phyloP scores from a whole-genome alignment of 2,797 vertebrate genomes.

The Todus mexicanus region DNA sequence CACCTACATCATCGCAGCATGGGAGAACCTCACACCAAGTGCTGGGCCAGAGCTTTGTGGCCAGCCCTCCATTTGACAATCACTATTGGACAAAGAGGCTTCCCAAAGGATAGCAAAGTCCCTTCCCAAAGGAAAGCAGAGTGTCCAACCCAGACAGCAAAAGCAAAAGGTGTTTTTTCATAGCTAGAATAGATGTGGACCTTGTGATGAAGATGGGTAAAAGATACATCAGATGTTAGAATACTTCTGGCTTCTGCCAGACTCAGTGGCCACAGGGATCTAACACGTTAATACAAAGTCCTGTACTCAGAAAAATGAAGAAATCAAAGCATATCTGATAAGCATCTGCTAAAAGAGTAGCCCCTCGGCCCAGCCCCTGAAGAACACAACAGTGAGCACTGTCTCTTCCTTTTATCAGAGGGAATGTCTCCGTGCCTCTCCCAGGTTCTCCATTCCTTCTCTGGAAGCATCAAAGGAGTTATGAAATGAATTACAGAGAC shows the following conservation, averaged over 20 bases:
- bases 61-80: neutral
- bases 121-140: neutral
- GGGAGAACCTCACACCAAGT: neutral
- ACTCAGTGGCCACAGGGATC: neutral
- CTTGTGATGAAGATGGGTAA: neutral
- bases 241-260: neutral
- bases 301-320: neutral
- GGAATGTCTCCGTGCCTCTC: neutral
- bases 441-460: neutral
- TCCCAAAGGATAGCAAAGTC: neutral
- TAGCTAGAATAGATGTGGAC: neutral
- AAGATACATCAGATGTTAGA: neutral
- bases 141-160: neutral
- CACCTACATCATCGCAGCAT: fast-evolving
- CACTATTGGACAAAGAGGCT: neutral
- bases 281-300: neutral
- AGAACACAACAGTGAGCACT: neutral
- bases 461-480: neutral
- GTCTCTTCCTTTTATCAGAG: neutral
- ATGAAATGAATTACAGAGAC: neutral
- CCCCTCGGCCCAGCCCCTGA: neutral
- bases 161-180: neutral
- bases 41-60: neutral
- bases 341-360: neutral
- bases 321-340: neutral